Conservation (phyloP, 2,113 vertebrate species). For the Sebastes schlegelii region DNA sequence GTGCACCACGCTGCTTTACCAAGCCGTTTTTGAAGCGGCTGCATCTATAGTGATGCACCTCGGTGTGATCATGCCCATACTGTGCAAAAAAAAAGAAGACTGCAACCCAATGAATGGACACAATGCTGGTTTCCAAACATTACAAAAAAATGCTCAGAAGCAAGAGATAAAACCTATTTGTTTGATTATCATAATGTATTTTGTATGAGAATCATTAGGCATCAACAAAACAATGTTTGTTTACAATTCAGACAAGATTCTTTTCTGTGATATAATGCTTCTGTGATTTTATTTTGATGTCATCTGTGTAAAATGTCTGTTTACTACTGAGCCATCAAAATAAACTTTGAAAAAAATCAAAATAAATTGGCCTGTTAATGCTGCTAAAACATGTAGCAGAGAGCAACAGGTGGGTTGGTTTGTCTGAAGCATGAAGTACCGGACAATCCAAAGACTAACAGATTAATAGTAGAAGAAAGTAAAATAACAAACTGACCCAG, state of each 20-base stretch:
- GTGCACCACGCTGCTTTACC: too few relatives aligned
- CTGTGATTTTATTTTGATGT: background rate
- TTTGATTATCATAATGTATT: background rate
- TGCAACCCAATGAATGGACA: too few relatives aligned
- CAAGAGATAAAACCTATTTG: background rate
- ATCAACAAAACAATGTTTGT: background rate
- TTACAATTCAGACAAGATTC: background rate
- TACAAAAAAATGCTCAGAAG: background rate
- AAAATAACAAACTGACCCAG: constrained; percentile 74
- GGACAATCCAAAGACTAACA: background rate
- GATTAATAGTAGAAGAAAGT: background rate
- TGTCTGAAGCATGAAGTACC: background rate
- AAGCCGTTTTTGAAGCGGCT: too few relatives aligned
- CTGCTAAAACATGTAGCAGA: background rate
- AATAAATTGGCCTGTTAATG: background rate
- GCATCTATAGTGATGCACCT: too few relatives aligned
- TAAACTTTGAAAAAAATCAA: background rate
- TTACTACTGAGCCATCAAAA: background rate
- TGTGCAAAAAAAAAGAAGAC: background rate
- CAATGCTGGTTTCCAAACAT: background rate
- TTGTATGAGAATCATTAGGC: background rate
- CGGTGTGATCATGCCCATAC: too few relatives aligned
- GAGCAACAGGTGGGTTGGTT: background rate
- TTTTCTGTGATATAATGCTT: background rate
- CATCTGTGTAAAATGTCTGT: background rate